A percentile compares a stretch with the other conserved stretches of the same genome.
Conservation (phyloP, 1,140 invertebrate genomes). For the Bradysia coprophila region DNA sequence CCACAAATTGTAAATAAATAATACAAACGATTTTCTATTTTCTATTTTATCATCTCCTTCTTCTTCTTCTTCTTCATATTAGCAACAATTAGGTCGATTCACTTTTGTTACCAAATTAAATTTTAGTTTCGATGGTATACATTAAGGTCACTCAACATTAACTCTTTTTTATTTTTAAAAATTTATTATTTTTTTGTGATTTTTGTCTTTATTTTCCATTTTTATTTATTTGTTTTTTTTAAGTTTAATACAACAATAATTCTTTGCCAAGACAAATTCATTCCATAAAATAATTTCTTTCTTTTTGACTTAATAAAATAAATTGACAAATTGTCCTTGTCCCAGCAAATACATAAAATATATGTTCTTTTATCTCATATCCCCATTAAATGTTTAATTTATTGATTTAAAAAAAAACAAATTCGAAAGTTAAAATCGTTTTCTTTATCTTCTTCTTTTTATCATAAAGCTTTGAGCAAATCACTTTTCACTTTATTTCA, state of each 20-base stretch:
- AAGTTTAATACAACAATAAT: neutral
- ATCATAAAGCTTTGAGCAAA: too few species aligned
- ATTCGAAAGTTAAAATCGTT: too few species aligned
- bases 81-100: too few species aligned
- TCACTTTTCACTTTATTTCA: too few species aligned
- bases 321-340: neutral
- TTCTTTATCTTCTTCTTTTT: too few species aligned
- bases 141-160: conserved; percentile 1
- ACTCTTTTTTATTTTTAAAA: neutral
- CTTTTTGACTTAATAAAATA: neutral
- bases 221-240: neutral
- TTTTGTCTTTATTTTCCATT: neutral
- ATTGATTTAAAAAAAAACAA: too few species aligned
- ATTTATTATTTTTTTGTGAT: neutral
- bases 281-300: neutral
- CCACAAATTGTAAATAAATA: too few species aligned
- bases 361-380: too few species aligned
- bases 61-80: neutral
- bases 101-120: neutral
- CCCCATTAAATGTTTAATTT: too few species aligned
- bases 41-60: neutral
- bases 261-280: neutral
- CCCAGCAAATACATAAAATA: neutral
- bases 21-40: neutral
- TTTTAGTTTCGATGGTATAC: neutral